Evolutionary conservation across 2,113 vertebrate genomes (phyloP).

Genomic region (Scomber scombrus): DNA sequence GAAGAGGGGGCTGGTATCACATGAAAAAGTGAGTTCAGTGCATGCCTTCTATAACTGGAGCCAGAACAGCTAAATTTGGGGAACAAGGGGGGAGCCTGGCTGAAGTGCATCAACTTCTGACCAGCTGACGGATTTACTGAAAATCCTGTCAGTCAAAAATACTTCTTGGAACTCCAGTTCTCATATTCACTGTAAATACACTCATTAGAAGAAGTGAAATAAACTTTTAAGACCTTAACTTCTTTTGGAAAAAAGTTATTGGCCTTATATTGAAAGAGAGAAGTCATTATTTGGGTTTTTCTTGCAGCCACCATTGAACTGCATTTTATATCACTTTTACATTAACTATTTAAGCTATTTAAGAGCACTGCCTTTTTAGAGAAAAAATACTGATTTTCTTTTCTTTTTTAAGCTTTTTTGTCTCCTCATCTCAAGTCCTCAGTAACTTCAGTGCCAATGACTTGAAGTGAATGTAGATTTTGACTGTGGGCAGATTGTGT

Average conservation of each 20-base stretch:
- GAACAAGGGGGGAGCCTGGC: background rate
- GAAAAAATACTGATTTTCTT: background rate
- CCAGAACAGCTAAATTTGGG: constrained; percentile 14
- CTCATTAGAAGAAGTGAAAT: background rate
- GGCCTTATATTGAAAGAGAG: background rate
- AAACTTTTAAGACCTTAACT: background rate
- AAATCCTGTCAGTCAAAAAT: background rate
- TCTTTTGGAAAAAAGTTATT: background rate
- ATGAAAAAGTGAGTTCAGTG: no score
- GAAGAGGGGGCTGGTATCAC: no score
- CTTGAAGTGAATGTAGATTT: background rate
- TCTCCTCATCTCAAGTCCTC: background rate
- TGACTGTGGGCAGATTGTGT: background rate
- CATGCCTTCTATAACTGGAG: background rate
- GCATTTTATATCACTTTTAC: no score
- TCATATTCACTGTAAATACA: background rate
- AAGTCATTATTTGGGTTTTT: background rate
- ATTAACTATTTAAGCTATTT: background rate
- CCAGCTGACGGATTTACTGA: background rate
- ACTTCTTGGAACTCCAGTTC: background rate
- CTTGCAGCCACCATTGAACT: no score
- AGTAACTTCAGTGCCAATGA: background rate
- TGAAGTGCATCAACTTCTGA: background rate
- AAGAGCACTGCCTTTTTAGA: background rate
- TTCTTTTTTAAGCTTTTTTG: background rate